Evolutionary conservation across 1,140 invertebrate species (phyloP), one percentile per base, ranked within the genome.

Genomic region (Bombus consobrinus): DNA sequence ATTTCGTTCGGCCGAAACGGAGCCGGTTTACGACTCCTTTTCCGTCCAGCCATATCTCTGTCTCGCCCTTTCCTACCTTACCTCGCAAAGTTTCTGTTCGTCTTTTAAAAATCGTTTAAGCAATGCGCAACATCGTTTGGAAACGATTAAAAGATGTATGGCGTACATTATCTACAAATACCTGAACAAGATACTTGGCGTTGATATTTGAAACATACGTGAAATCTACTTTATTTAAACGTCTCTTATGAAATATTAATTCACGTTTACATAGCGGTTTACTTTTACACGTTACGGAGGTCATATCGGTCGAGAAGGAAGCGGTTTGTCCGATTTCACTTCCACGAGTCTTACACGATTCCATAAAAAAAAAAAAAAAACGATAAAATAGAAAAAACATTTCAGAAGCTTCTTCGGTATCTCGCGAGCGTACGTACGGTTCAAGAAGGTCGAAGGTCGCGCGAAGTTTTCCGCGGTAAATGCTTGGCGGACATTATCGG

Each of bases 1-100:
- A 88, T 86, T 75, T 85, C 68, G 28, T 81, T 88, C 73, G 22
- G 13, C n/a, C 43, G 59, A 81, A 88, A 87, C 85, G 37, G 53
- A 1, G 39, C 41, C 81, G 64, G 76, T 84, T 87, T 88, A 83
- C 72, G 69, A 43, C 28, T 34, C 43, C 8, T 83, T 57, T n/a
- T 28, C 43, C 32, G 9, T 34, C 18, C 18, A 25, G 8, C 4
- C 39, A 0, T 25, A 37, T 75, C n/a, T 72, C n/a, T 8, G 18
- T 53, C 18, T 53, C 8, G 5, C 47, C 18, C 47, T 53, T 53
- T 53, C 6, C 47, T 53, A 22, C 18, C 47, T 53, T 69, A 15
- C 37, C 47, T 47, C 39, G 32, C 66, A 59, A 80, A 64, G n/a
- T 62, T 53, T 47, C 62, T 41, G 22, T 41, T 22, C 6, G 10